Base-by-base conservation (phyloP, 2,113 vertebrate species). In the Caranx ignobilis region DNA sequence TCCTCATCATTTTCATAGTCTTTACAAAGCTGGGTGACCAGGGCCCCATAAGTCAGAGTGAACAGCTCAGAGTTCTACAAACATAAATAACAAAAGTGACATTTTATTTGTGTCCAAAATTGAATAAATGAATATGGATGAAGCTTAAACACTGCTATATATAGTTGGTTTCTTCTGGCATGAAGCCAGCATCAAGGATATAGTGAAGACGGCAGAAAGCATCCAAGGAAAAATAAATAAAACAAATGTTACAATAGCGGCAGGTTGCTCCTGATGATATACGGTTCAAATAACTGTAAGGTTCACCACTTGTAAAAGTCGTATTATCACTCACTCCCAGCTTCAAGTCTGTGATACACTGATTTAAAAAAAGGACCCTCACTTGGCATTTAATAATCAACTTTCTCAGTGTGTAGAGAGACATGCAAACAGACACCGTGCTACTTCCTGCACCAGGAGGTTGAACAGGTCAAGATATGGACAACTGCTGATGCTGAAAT, bases 1-100 rank as follows among this genome's bases (percentile, higher is more conserved):
- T 99, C 98, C 21, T 99, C 98, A 0, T 99, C 98, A 0, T 98
- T 99, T 93, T 99, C 98, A 2, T 99, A 99, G 94, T 99, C 98
- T 93, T 99, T 99, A 92, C 98, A 99, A 10, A 99, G 95, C 89
- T 99, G 98, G 21, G 97, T 99, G 89, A 99, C 98, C 90, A 99
- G 93, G 0, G 98, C 97, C 0, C 98, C 98, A 1, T 99, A 99
- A 0, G 98, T 99, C 79, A 99, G 92, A 0, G 98, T 99, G 93
- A 99, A 99, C 57, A 99, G 95, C 94, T 99, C 98, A 0, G 98
- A 99, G 91, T 97, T 99, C 98, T 99, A 83, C 8, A 82, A 11
- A 5, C 5, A 60, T 31, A 67, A 75, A 67, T 2, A 76, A 64
- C 6, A 52, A 0, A 10, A 34, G 19, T n/a, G 11, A n/a, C 41